Conservation (phyloP, 2,797 vertebrate genomes). For the Pseudochirops corinnae region DNA sequence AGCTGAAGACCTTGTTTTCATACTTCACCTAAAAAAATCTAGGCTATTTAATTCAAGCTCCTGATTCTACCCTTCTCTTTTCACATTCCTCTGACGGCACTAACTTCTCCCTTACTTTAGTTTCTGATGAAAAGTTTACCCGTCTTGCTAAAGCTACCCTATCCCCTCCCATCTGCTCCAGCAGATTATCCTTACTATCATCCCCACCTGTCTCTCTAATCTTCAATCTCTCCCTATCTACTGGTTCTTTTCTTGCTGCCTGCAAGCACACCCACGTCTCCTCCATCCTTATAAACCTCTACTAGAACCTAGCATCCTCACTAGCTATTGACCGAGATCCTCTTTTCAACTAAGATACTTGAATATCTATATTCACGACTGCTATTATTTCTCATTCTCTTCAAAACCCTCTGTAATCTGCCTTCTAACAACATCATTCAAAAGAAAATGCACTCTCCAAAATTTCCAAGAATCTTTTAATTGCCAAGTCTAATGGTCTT, state of each 20-base stretch:
- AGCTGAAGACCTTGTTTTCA: not conserved
- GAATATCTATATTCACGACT: not conserved
- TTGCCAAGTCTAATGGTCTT: not conserved
- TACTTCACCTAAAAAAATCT: not conserved
- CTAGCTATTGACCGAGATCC: not conserved
- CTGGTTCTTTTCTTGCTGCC: not conserved
- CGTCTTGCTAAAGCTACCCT: not conserved
- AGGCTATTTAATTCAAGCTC: not conserved
- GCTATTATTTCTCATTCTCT: not conserved
- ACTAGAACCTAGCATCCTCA: not conserved
- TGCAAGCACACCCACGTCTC: not conserved
- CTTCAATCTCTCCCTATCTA: not conserved
- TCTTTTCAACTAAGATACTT: not conserved
- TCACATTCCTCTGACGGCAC: not conserved
- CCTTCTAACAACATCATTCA: not conserved
- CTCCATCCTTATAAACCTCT: not conserved
- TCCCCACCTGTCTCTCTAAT: not conserved
- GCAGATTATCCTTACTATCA: not conserved
- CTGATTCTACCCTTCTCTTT: not conserved
- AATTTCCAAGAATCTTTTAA: not conserved
- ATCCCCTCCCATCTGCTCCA: not conserved
- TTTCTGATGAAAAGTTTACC: not conserved
- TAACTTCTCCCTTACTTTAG: not conserved
- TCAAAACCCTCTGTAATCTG: not conserved
- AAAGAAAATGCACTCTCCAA: not conserved